Evolutionary conservation across 2,888 invertebrate species (phyloP).

Genomic region (Caenorhabditis drosophilae): DNA sequence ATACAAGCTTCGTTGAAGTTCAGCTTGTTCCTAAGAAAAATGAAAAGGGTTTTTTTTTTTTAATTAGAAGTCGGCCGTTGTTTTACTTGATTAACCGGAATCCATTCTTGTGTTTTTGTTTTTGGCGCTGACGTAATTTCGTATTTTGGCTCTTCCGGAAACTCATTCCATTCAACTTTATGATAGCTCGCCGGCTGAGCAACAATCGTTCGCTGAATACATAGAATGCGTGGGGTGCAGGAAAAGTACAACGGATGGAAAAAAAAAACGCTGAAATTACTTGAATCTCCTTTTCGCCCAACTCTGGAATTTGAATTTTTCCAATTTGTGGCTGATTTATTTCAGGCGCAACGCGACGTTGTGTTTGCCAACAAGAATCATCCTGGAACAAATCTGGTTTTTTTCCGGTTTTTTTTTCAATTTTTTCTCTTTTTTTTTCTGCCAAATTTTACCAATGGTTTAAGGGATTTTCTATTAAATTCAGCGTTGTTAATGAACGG

Average conservation of each 20-base stretch:
- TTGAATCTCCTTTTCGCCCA: slow-evolving; percentile 48
- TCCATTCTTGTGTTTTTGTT: slow-evolving; percentile 65
- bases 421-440: no score
- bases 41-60: slow-evolving; percentile 2
- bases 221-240: background rate
- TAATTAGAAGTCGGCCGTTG: background rate
- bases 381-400: slow-evolving; percentile 38
- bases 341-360: slow-evolving; percentile 49
- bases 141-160: slow-evolving; percentile 56
- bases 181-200: slow-evolving; percentile 59
- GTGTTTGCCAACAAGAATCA: slow-evolving; percentile 59
- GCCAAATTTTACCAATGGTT: slow-evolving; percentile 24
- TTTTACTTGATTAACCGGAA: slow-evolving; percentile 52
- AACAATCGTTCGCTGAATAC: slow-evolving; percentile 59
- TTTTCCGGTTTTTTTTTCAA: background rate
- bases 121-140: slow-evolving; percentile 54
- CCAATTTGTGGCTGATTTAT: slow-evolving; percentile 56
- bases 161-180: slow-evolving; percentile 64
- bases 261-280: no score
- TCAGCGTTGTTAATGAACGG: slow-evolving; percentile 21
- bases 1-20: slow-evolving; percentile 55
- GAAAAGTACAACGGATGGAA: no score
- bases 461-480: slow-evolving; percentile 19
- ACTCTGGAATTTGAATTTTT: slow-evolving; percentile 52
- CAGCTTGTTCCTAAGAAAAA: slow-evolving; percentile 26